These are phyloP conservation scores for Acanthosepion esculentum DNA, from an alignment of 2,888 invertebrate species.

Conservation along the genomic window DNA sequence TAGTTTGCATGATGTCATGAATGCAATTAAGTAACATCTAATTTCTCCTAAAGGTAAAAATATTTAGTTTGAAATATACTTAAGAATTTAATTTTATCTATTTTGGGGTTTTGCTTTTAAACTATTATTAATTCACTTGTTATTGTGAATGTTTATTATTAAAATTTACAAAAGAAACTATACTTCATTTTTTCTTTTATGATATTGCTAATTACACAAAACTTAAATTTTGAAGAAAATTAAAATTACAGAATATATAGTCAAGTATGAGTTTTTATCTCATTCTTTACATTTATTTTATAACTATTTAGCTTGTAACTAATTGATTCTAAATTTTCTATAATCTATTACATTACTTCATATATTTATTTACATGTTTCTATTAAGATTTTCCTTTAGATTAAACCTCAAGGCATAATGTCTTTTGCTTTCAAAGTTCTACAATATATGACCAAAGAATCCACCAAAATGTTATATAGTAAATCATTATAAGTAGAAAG, in stretches of 20 bases:
- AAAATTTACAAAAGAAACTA: background rate
- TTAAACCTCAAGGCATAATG: background rate
- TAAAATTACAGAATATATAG: too few relatives aligned
- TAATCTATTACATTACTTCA: background rate
- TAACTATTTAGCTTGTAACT: background rate
- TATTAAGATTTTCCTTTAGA: background rate
- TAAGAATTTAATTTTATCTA: too few relatives aligned
- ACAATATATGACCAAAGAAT: background rate
- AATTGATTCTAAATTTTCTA: background rate
- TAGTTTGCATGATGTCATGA: too few relatives aligned
- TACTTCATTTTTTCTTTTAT: background rate
- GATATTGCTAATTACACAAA: background rate
- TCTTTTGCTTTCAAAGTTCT: background rate
- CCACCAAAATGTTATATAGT: background rate
- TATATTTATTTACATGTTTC: background rate
- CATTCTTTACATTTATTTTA: background rate
- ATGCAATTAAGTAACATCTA: too few relatives aligned
- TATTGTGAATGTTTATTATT: too few relatives aligned
- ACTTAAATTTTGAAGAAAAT: too few relatives aligned
- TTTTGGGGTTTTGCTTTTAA: too few relatives aligned
- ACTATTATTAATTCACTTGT: too few relatives aligned
- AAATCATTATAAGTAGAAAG: background rate
- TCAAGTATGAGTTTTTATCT: background rate
- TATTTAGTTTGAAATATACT: too few relatives aligned
- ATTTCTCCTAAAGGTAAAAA: too few relatives aligned